phyloP scores from a whole-genome alignment of 2,888 invertebrate species.

The Lasioglossum oenotherae region DNA sequence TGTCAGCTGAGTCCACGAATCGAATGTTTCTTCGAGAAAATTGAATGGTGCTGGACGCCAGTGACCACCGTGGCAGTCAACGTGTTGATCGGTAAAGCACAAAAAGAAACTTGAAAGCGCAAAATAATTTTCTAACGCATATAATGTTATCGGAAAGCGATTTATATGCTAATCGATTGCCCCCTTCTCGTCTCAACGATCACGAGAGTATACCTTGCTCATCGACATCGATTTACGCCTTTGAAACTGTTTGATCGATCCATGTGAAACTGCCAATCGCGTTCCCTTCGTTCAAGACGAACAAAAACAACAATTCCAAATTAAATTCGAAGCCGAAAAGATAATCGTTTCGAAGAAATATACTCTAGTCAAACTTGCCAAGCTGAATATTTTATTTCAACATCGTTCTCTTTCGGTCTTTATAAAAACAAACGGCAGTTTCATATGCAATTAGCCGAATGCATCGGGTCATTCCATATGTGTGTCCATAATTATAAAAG shows the following conservation, averaged over 20 bases:
- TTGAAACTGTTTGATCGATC: background rate
- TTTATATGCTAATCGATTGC: background rate
- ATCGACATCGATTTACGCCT: constrained; percentile 17
- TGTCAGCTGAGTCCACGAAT: background rate
- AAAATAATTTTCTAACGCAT: constrained; percentile 13
- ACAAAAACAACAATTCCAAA: background rate
- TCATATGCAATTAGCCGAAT: background rate
- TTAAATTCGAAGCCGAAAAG: background rate
- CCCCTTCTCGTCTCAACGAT: background rate
- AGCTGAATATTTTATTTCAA: background rate
- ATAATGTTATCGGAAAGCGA: background rate
- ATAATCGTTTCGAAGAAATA: background rate
- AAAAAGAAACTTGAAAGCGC: background rate
- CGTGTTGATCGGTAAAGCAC: constrained; percentile 6
- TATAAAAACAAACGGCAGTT: background rate
- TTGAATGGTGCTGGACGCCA: background rate
- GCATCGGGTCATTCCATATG: background rate
- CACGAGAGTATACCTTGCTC: background rate
- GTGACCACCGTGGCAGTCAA: constrained; percentile 11
- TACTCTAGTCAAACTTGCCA: background rate
- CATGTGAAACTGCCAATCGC: background rate
- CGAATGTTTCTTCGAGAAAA: background rate
- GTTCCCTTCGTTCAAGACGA: background rate
- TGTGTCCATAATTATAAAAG: too few species aligned
- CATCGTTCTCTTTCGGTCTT: background rate